Evolutionary conservation across 2,113 vertebrate species (phyloP).

Genomic region (Puma concolor): DNA sequence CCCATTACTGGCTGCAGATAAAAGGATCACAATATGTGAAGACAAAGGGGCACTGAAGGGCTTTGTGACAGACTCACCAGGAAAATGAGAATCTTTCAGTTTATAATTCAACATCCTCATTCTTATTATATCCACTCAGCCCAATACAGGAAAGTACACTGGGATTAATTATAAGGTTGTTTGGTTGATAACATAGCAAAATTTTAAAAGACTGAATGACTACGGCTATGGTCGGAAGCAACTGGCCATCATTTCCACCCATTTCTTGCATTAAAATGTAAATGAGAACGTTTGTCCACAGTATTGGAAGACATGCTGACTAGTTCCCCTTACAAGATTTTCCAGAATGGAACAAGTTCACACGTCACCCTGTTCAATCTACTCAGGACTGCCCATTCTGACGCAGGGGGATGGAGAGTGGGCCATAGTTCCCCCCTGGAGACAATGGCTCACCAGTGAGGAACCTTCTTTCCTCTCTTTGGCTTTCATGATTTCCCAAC

Average conservation of each 20-base stretch:
- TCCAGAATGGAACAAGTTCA: background rate
- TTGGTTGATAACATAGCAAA: background rate
- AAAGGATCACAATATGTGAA: background rate
- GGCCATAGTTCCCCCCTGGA: background rate
- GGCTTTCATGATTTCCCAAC: background rate
- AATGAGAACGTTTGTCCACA: slow-evolving; percentile 20
- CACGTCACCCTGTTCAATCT: background rate
- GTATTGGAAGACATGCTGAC: slow-evolving; percentile 25
- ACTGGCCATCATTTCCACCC: slow-evolving; percentile 50
- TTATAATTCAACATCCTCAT: slow-evolving; percentile 32
- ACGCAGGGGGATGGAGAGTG: background rate
- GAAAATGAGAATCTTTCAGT: slow-evolving; percentile 59
- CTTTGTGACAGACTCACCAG: slow-evolving; percentile 9
- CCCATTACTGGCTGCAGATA: slow-evolving; percentile 2
- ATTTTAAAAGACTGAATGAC: background rate
- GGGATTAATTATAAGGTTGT: slow-evolving; percentile 34
- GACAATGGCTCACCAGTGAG: background rate
- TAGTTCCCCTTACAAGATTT: slow-evolving; percentile 39
- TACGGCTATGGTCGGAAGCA: slow-evolving; percentile 29
- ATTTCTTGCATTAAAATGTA: slow-evolving; percentile 47
- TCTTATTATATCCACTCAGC: background rate
- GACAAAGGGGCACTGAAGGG: background rate
- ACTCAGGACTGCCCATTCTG: background rate
- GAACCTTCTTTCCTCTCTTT: background rate
- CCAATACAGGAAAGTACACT: background rate